phyloP scores from a whole-genome alignment of 2,888 invertebrate genomes.

The Dorcus parallelipipedus region DNA sequence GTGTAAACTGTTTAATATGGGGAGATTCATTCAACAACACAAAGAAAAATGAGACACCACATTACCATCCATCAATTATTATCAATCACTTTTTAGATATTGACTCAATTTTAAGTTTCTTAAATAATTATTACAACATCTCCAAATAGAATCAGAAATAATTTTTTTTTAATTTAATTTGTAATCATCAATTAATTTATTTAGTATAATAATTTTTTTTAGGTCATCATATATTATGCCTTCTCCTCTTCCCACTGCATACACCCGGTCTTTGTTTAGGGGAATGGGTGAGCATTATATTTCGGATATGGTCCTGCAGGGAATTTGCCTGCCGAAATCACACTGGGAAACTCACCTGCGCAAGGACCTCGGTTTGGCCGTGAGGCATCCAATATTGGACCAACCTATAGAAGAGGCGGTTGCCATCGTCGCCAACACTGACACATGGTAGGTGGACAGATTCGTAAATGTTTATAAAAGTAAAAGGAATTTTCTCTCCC shows the following conservation, averaged over 20 bases:
- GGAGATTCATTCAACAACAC: too few species aligned
- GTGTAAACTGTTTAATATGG: too few species aligned
- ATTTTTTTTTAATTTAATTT: neutral
- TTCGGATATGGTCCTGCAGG: constrained; percentile 75
- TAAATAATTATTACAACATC: too few species aligned
- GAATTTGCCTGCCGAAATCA: constrained; percentile 55
- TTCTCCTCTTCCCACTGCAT: constrained; percentile 42
- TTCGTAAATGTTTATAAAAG: neutral
- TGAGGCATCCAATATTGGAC: constrained; percentile 58
- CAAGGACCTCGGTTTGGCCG: constrained; percentile 53
- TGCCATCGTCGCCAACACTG: constrained; percentile 77
- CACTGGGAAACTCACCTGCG: constrained; percentile 58
- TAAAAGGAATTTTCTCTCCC: neutral
- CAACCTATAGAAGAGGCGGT: constrained; percentile 74
- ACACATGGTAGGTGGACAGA: constrained; percentile 65
- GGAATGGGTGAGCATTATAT: constrained; percentile 65
- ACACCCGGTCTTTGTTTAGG: constrained; percentile 60
- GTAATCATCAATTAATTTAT: too few species aligned
- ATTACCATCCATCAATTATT: too few species aligned
- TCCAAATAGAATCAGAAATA: too few species aligned
- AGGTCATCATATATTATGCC: neutral
- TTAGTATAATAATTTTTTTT: too few species aligned
- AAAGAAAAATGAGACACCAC: too few species aligned
- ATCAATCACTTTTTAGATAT: too few species aligned
- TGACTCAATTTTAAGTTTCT: too few species aligned